Percentiles rank a stretch among this genome's conserved stretches.
phyloP scores from a whole-genome alignment of 2,888 invertebrate genomes.

The Polydrusus pterygomalis region DNA sequence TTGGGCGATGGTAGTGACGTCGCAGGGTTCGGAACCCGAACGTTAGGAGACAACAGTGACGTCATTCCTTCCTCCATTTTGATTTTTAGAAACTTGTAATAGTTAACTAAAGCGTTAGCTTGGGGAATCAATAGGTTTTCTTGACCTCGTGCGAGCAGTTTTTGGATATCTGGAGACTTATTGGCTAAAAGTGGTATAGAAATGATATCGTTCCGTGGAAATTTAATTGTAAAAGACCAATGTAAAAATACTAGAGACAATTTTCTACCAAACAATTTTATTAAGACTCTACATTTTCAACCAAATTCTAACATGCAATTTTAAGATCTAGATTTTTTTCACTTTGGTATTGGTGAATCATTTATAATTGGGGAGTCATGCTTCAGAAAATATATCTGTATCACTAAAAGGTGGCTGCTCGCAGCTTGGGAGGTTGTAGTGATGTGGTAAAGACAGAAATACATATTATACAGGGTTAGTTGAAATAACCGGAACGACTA shows the following conservation, averaged over 20 bases:
- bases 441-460: too few relatives aligned
- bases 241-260: not conserved
- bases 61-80: constrained; percentile 47
- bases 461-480: too few relatives aligned
- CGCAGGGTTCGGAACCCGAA: constrained; percentile 30
- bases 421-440: too few relatives aligned
- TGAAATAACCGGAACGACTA: too few relatives aligned
- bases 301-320: not conserved
- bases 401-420: too few relatives aligned
- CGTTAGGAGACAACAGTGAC: not conserved
- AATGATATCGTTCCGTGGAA: not conserved
- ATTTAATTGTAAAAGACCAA: not conserved
- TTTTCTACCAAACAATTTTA: not conserved
- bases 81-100: constrained; percentile 55
- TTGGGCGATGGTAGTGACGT: constrained; percentile 5
- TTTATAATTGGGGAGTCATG: too few relatives aligned
- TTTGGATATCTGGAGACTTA: constrained; percentile 27
- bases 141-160: constrained; percentile 47
- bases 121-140: constrained; percentile 56
- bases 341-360: too few relatives aligned
- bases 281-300: not conserved
- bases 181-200: constrained; percentile 37
- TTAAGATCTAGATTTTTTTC: too few relatives aligned
- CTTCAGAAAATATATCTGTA: too few relatives aligned
- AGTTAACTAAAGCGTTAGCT: constrained; percentile 52